Conservation (phyloP, 2,888 invertebrate species). For the Prenolepis imparis region DNA sequence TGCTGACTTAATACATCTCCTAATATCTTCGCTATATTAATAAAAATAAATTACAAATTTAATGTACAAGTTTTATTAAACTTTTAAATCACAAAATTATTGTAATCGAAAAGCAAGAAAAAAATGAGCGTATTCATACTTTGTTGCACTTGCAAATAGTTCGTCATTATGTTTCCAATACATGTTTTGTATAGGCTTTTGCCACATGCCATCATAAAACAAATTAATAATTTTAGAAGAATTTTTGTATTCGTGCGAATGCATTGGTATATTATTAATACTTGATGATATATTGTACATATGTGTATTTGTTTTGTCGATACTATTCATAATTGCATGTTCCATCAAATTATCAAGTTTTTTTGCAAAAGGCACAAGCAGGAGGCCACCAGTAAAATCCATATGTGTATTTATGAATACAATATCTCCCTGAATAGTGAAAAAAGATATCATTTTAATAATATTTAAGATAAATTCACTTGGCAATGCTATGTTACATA, state of each 20-base stretch:
- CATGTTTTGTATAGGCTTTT: neutral
- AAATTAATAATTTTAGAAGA: neutral
- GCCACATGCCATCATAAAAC: slow-evolving; percentile 26
- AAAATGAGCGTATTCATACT: neutral
- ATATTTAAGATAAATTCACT: neutral
- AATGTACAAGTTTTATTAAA: neutral
- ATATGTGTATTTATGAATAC: slow-evolving; percentile 26
- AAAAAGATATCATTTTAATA: neutral
- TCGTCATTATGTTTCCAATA: neutral
- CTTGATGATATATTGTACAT: accelerated
- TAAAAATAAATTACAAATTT: slow-evolving; percentile 13
- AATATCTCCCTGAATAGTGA: neutral
- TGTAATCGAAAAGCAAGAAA: neutral
- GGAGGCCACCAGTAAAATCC: neutral
- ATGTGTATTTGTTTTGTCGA: neutral
- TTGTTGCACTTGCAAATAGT: slow-evolving; percentile 17
- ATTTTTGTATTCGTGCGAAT: neutral
- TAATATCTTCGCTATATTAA: slow-evolving; percentile 9
- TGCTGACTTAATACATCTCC: slow-evolving; percentile 5
- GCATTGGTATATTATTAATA: neutral
- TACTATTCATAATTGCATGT: neutral
- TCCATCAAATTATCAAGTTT: neutral
- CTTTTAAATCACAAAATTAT: neutral
- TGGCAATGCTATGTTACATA: neutral
- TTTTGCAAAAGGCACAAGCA: neutral